Evolutionary conservation across 2,797 vertebrate genomes (phyloP), one percentile per base, ranked within the genome.

Genomic region (Molossus alvarezi): DNA sequence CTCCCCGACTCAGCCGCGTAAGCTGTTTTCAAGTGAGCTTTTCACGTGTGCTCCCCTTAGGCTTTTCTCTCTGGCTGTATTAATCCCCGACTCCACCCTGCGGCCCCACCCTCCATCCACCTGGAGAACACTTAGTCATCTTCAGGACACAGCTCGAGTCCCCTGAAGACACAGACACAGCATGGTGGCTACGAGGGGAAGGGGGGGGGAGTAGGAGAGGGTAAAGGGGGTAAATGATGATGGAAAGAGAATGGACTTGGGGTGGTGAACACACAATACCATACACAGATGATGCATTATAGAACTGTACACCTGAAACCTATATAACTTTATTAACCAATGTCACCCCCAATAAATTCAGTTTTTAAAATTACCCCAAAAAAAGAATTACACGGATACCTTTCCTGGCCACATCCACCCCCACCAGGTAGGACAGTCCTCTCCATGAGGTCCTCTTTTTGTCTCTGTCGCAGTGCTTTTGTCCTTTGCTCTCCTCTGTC

Each of bases 401-500:
- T 55, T 58, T 76, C 62, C 45, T 62, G 9, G 51, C 15, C 75
- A 29, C 0, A 9, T 21, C 15, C 15, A 33, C 6, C 1, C 10
- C 18, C 2, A 27, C 12, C 29, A 53, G 12, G 64, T n/a, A n/a
- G 20, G 29, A 41, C 51, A 25, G 65, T 33, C 45, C 41, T 92
- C 87, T 25, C 41, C 21, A 3, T 0, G 1, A 9, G 0, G 9
- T 13, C 29, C 5, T 69, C 67, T 29, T 1, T 55, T 12, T 48
- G n/a, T 51, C 69, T 64, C 58, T 33, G 8, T 53, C 13, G 14
- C 0, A 2, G 64, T 58, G n/a, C 45, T 90, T 5, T 55, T 41
- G 14, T 17, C 13, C 33, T 82, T 88, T 37, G 25, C 18, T 55
- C 53, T 93, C 27, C 33, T 95, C 67, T 60, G 17, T 9, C 17